Conservation (phyloP, 2,113 vertebrate species). For the Lycocorax pyrrhopterus region DNA sequence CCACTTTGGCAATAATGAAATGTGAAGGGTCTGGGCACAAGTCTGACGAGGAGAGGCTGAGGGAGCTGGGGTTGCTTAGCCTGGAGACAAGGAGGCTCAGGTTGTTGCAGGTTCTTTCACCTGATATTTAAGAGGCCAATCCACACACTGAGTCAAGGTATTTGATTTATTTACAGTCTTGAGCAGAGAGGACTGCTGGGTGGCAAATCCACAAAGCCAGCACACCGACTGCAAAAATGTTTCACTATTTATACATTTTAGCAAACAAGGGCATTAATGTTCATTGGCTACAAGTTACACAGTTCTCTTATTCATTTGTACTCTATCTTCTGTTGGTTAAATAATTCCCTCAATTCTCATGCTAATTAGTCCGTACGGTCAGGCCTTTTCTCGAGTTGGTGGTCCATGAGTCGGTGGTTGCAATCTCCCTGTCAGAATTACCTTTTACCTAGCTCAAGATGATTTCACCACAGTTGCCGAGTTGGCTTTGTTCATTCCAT, state of each 20-base stretch:
- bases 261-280: background rate
- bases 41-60: background rate
- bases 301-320: background rate
- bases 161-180: background rate
- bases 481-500: no score
- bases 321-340: background rate
- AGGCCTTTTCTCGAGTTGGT: background rate
- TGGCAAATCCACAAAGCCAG: background rate
- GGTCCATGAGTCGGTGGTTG: background rate
- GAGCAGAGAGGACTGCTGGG: background rate
- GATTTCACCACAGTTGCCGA: background rate
- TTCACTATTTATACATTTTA: background rate
- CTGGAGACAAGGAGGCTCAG: background rate
- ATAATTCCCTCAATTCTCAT: background rate
- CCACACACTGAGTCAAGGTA: background rate
- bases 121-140: background rate
- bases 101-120: background rate
- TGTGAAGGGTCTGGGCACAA: background rate
- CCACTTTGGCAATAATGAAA: background rate
- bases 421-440: background rate
- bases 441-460: background rate
- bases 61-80: background rate
- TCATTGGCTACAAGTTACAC: background rate
- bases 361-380: no score
- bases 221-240: accelerated